phyloP scores from a whole-genome alignment of 2,113 vertebrate species.

The Hassar affinis region DNA sequence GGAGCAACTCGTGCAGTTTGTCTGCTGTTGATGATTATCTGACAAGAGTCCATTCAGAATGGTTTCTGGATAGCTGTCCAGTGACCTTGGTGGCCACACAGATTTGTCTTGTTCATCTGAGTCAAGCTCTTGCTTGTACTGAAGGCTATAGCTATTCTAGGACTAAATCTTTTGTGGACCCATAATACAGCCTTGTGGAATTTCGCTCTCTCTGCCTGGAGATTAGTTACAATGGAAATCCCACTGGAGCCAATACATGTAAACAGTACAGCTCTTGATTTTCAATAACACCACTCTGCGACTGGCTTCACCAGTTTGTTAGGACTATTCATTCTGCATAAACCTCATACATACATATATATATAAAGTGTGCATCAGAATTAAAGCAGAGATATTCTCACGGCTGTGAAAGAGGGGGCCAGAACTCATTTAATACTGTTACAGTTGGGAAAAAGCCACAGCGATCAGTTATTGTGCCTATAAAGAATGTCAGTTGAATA shows the following conservation, averaged over 20 bases:
- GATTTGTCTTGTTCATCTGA: constrained; percentile 38
- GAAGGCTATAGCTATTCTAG: constrained; percentile 3
- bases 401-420: background rate
- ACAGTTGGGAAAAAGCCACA: background rate
- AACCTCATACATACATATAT: background rate
- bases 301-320: constrained; percentile 11
- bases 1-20: constrained; percentile 22
- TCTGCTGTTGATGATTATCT: constrained; percentile 41
- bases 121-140: constrained; percentile 43
- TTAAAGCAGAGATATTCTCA: background rate
- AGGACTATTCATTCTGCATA: constrained; percentile 7
- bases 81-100: constrained; percentile 32
- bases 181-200: constrained; percentile 32
- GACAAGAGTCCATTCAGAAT: constrained; percentile 37
- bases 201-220: background rate
- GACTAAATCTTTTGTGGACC: constrained; percentile 37
- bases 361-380: background rate
- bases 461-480: background rate
- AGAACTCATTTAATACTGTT: background rate
- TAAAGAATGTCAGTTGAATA: background rate
- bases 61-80: constrained; percentile 41
- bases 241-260: background rate
- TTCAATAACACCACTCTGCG: constrained; percentile 38
- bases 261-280: constrained; percentile 31
- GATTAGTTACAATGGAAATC: constrained; percentile 22